These are phyloP conservation scores for Archaeoteleia sp. DNA, from an alignment of 2,888 invertebrate genomes.

Conservation along the genomic window DNA sequence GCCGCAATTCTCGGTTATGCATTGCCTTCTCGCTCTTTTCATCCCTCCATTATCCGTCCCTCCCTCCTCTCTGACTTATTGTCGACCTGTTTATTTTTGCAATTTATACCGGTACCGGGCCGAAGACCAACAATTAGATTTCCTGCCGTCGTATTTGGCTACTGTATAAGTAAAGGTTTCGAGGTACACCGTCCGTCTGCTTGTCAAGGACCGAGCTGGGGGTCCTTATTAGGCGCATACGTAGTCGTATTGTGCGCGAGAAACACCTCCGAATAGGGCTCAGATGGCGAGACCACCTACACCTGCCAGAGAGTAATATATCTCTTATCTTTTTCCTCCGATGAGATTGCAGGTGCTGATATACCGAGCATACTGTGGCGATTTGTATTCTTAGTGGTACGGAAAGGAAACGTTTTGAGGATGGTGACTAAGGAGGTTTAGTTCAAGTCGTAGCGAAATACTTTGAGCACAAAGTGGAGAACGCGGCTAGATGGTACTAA, in stretches of 20 bases:
- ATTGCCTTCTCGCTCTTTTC: constrained; percentile 21
- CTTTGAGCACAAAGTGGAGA: too few species aligned
- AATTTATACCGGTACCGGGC: constrained; percentile 66
- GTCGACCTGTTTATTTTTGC: constrained; percentile 72
- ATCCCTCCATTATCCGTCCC: constrained; percentile 52
- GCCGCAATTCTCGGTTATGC: constrained; percentile 50
- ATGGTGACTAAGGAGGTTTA: too few species aligned
- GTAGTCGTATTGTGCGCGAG: constrained; percentile 5
- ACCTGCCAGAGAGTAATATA: constrained; percentile 69
- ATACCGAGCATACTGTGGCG: constrained; percentile 22
- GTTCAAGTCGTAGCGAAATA: too few species aligned
- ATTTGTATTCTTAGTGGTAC: constrained; percentile 41
- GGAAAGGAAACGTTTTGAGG: constrained; percentile 38
- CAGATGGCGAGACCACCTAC: constrained; percentile 70
- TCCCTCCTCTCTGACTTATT: constrained; percentile 59
- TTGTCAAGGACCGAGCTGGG: constrained; percentile 25
- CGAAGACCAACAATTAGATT: constrained; percentile 74
- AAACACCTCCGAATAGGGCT: constrained; percentile 40
- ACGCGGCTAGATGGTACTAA: too few species aligned
- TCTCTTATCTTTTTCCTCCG: constrained; percentile 58
- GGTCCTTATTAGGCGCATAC: constrained; percentile 43
- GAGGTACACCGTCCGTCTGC: constrained; percentile 33
- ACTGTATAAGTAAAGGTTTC: constrained; percentile 70
- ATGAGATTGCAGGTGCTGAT: constrained; percentile 63
- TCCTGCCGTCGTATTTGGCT: constrained; percentile 68